These are phyloP conservation scores for Melanaphis sacchari DNA, from an alignment of 1,140 invertebrate genomes.

Conservation along the genomic window DNA sequence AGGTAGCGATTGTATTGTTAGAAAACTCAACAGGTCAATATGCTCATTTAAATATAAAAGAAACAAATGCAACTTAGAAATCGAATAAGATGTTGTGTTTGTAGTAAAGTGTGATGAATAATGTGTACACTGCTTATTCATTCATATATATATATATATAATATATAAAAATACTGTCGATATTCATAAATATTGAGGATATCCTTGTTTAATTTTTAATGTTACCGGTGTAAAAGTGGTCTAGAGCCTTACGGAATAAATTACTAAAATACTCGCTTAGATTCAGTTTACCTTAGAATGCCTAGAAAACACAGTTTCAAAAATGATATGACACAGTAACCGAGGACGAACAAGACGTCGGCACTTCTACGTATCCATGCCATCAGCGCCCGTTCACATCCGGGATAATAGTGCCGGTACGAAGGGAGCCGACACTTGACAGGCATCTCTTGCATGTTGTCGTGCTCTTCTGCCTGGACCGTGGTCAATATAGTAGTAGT, in stretches of 20 bases:
- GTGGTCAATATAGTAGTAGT: constrained; percentile 62
- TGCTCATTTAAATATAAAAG: constrained; percentile 22
- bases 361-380: constrained; percentile 80
- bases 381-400: constrained; percentile 75
- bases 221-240: neutral
- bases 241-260: neutral
- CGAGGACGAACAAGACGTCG: constrained; percentile 82
- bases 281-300: constrained; percentile 70
- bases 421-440: constrained; percentile 63
- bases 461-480: constrained; percentile 58
- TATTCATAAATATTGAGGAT: constrained; percentile 8
- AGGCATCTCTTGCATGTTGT: constrained; percentile 48
- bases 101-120: neutral
- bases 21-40: neutral
- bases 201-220: neutral
- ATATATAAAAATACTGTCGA: neutral
- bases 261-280: neutral
- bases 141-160: neutral
- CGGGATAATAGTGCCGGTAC: constrained; percentile 62
- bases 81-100: constrained; percentile 18
- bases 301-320: constrained; percentile 89
- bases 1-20: neutral
- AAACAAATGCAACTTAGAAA: neutral
- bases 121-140: neutral
- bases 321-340: constrained; percentile 89